phyloP scores from a whole-genome alignment of 2,888 invertebrate species.

The Cheilosia pagana region DNA sequence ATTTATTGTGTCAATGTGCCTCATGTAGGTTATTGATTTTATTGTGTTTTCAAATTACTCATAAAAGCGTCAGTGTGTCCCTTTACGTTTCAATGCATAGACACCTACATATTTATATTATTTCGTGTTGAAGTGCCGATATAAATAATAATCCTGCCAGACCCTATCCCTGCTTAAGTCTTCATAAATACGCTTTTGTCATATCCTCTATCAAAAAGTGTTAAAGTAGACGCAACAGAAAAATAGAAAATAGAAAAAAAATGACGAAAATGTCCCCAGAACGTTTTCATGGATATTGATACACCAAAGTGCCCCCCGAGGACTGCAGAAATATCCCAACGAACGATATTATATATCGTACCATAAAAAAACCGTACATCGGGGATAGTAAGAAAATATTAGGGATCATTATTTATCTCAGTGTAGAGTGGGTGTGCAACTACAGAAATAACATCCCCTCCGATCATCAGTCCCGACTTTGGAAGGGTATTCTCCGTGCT shows the following conservation, averaged over 20 bases:
- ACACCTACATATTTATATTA: neutral
- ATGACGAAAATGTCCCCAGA: neutral
- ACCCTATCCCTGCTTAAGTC: slow-evolving; percentile 29
- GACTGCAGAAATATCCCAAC: slow-evolving; percentile 19
- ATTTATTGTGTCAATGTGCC: neutral
- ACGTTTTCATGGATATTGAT: slow-evolving; percentile 43
- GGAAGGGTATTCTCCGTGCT: neutral
- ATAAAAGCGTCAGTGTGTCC: slow-evolving; percentile 21
- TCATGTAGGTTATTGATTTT: neutral
- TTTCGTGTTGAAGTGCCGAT: slow-evolving; percentile 5
- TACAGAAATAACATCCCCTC: neutral
- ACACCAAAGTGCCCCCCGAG: slow-evolving; percentile 43
- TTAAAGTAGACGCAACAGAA: neutral
- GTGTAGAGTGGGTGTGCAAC: neutral
- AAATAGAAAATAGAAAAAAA: neutral
- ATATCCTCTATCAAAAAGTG: slow-evolving; percentile 30
- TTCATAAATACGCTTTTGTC: slow-evolving; percentile 28
- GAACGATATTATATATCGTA: slow-evolving; percentile 10
- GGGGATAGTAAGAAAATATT: slow-evolving; percentile 27
- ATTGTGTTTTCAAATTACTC: slow-evolving; percentile 31
- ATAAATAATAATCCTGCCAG: slow-evolving; percentile 39
- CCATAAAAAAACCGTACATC: slow-evolving; percentile 12
- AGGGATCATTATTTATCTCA: slow-evolving; percentile 41
- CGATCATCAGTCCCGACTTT: slow-evolving; percentile 6
- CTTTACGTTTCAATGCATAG: neutral